Conservation (phyloP, 2,797 vertebrate species). For the Peromyscus attwateri region DNA sequence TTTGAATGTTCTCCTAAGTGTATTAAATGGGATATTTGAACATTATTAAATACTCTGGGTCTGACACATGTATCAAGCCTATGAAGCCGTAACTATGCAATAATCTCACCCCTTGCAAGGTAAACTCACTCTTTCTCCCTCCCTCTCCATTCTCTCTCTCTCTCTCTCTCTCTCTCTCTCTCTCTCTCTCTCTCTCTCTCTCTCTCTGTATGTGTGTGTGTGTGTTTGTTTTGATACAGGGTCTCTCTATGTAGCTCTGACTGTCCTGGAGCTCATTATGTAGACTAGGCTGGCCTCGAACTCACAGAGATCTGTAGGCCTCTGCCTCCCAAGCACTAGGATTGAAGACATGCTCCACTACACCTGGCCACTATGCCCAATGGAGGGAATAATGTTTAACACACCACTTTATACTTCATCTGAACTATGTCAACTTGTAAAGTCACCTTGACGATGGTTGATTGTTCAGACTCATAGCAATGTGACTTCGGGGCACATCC, state of each 20-base stretch:
- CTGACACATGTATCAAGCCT: not conserved
- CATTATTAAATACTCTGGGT: not conserved
- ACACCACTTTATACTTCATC: not conserved
- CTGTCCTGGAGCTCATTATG: not conserved
- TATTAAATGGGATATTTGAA: not conserved
- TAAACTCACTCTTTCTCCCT: not conserved
- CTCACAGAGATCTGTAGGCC: not conserved
- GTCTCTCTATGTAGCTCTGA: too few species aligned
- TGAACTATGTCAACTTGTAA: not conserved
- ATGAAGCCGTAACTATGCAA: not conserved
- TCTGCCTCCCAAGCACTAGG: not conserved
- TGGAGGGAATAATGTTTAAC: not conserved
- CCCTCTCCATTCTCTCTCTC: not conserved
- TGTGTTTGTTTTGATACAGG: too few species aligned
- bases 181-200: too few species aligned
- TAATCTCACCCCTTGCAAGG: not conserved
- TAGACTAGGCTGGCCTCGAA: not conserved
- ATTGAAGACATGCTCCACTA: not conserved
- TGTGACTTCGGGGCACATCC: not conserved
- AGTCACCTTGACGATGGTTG: not conserved
- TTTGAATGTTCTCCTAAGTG: not conserved
- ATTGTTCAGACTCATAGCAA: not conserved
- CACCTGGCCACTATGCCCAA: not conserved
- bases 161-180: too few species aligned
- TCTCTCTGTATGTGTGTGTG: fast-evolving